These are phyloP conservation scores for Anguilla marmorata DNA, from an alignment of 2,797 vertebrate genomes.

Conservation along the genomic window DNA sequence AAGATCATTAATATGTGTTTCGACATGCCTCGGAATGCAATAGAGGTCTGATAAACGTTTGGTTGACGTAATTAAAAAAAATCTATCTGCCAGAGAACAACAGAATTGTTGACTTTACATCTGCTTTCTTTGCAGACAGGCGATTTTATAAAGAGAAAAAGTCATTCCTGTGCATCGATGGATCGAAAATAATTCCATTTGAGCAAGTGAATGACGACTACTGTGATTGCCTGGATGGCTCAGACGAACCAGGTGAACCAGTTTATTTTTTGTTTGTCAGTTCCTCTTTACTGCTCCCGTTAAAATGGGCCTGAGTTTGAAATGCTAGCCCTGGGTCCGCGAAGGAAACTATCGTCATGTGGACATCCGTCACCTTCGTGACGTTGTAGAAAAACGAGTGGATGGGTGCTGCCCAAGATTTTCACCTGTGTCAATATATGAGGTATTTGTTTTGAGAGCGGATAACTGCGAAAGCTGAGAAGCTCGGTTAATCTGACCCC, in stretches of 20 bases:
- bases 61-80: no score
- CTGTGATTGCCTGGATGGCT: conserved; percentile 72
- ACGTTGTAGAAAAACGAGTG: neutral
- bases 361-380: neutral
- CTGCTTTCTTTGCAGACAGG: conserved; percentile 58
- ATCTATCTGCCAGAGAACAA: neutral
- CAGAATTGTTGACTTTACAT: neutral
- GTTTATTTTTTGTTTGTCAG: neutral
- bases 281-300: neutral
- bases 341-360: neutral
- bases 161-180: conserved; percentile 71
- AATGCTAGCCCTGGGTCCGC: neutral
- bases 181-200: conserved; percentile 69
- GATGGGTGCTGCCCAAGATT: neutral
- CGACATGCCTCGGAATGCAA: no score
- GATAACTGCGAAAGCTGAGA: neutral
- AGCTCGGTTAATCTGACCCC: neutral
- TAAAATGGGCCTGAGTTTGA: neutral
- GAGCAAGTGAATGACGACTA: conserved; percentile 75
- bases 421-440: conserved; percentile 9
- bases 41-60: no score
- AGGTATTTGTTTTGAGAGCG: neutral
- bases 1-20: no score
- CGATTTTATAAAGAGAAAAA: conserved; percentile 71
- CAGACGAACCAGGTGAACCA: conserved; percentile 71